Percentiles rank a stretch among this genome's conserved stretches.
Evolutionary conservation across 2,888 invertebrate species (phyloP).

Genomic region (Hesperia comma): DNA sequence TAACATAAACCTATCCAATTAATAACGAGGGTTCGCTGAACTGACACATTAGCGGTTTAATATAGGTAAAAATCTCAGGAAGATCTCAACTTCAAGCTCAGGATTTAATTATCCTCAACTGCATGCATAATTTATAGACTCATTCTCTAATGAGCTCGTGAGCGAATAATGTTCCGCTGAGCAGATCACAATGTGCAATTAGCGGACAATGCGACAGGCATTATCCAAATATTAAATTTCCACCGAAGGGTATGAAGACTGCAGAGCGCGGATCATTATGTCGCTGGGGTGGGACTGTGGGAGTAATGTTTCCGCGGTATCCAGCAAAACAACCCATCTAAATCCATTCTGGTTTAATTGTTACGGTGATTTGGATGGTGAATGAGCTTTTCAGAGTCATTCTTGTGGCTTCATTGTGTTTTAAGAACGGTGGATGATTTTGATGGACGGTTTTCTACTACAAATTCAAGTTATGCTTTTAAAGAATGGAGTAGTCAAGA

Average conservation of each 20-base stretch:
- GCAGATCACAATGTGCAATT: conserved; percentile 12
- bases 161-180: not conserved
- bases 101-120: not conserved
- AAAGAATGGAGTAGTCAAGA: conserved; percentile 13
- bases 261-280: not conserved
- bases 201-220: conserved; percentile 11
- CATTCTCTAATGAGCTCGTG: not conserved
- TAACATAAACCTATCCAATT: too few species aligned
- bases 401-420: conserved; percentile 29
- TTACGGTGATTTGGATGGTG: conserved; percentile 16
- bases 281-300: not conserved
- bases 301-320: conserved; percentile 22
- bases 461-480: conserved; percentile 13
- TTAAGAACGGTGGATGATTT: conserved; percentile 17
- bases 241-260: not conserved
- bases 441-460: conserved; percentile 19
- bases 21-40: too few species aligned
- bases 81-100: not conserved
- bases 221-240: conserved; percentile 9
- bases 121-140: conserved; percentile 2
- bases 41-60: too few species aligned
- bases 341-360: conserved; percentile 23
- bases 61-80: too few species aligned
- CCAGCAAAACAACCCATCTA: conserved; percentile 25
- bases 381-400: conserved; percentile 21